Evolutionary conservation across 2,888 invertebrate species (phyloP).

Genomic region (Oegoconia quadripuncta): DNA sequence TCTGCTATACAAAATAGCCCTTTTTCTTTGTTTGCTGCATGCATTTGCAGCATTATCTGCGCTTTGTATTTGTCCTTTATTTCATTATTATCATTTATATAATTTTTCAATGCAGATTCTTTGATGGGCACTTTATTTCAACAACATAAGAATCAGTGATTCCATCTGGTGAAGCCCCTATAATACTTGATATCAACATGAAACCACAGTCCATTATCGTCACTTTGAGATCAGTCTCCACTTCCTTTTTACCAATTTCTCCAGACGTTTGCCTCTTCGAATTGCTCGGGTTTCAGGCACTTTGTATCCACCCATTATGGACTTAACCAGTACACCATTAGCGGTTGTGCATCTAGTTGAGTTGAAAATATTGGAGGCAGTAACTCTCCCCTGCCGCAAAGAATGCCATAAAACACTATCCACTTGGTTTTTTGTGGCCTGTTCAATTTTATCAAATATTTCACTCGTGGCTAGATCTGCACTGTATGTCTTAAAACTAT

Average conservation of each 20-base stretch:
- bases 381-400: conserved; percentile 8
- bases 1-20: conserved; percentile 15
- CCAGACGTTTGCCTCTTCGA: conserved; percentile 6
- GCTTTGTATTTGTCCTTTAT: conserved; percentile 11
- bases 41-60: conserved; percentile 15
- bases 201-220: conserved; percentile 7
- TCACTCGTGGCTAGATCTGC: too few relatives aligned
- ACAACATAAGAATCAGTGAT: conserved; percentile 5
- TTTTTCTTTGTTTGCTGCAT: conserved; percentile 6
- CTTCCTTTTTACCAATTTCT: background rate
- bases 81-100: conserved; percentile 1
- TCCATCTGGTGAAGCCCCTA: conserved; percentile 16
- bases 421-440: conserved; percentile 3
- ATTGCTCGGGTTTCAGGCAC: conserved; percentile 2
- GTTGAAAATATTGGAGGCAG: conserved; percentile 9
- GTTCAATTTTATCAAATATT: conserved; percentile 3
- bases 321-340: conserved; percentile 5
- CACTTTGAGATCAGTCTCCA: too few relatives aligned
- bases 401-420: conserved; percentile 9
- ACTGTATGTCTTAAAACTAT: too few relatives aligned
- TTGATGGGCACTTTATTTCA: conserved; percentile 13
- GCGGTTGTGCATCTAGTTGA: conserved; percentile 1
- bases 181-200: conserved; percentile 1
- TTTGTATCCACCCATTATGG: conserved; percentile 5
- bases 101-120: conserved; percentile 3